Conservation (phyloP, 2,888 invertebrate genomes). For the Drosophila infuscata region DNA sequence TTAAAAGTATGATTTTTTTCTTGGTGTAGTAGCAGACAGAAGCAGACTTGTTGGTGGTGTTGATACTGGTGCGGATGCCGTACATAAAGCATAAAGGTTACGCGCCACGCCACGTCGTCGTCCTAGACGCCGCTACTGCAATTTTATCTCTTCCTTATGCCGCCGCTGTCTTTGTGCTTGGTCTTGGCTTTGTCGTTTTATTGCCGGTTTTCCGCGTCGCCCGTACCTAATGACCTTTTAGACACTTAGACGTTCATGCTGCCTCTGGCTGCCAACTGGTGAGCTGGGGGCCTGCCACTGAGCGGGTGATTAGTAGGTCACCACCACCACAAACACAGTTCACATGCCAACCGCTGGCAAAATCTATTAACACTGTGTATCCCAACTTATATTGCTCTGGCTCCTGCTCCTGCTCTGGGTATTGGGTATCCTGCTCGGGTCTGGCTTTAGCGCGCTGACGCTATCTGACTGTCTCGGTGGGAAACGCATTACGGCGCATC, state of each 20-base stretch:
- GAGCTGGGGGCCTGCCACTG: conserved; percentile 25
- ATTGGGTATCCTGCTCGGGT: neutral
- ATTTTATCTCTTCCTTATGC: conserved; percentile 74
- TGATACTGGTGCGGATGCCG: conserved; percentile 61
- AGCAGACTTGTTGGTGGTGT: conserved; percentile 18
- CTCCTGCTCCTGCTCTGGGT: neutral
- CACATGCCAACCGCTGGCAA: conserved; percentile 40
- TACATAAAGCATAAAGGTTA: conserved; percentile 75
- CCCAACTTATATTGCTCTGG: conserved; percentile 50
- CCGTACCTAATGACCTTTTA: conserved; percentile 72
- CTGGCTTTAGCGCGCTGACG: neutral
- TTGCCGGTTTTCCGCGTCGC: conserved; percentile 63
- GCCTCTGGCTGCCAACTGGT: conserved; percentile 27
- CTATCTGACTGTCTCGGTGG: conserved; percentile 38
- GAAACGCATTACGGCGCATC: conserved; percentile 68
- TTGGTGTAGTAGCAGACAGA: conserved; percentile 8
- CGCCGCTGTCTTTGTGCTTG: conserved; percentile 58
- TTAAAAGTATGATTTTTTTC: neutral
- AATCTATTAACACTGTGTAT: conserved; percentile 65
- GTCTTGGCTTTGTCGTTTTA: conserved; percentile 54
- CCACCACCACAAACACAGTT: neutral
- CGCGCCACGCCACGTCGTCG: conserved; percentile 50
- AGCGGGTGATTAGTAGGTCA: conserved; percentile 68
- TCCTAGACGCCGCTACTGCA: conserved; percentile 40
- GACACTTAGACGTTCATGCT: conserved; percentile 28